phyloP scores from a whole-genome alignment of 1,140 invertebrate genomes.

The Ceratoteleas bidentatus region DNA sequence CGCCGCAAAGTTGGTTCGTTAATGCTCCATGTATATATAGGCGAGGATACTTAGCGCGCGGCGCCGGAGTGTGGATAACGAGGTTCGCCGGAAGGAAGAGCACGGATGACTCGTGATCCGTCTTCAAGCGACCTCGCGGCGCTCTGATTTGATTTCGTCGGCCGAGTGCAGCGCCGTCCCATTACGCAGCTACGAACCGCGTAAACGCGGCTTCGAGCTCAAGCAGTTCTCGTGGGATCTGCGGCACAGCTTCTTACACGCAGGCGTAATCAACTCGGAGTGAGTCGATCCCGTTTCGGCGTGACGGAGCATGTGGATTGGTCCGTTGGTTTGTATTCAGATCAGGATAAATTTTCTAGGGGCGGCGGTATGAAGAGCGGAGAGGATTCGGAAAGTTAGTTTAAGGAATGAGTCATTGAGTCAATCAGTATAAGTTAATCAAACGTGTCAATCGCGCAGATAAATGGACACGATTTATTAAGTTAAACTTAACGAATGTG shows the following conservation, averaged over 20 bases:
- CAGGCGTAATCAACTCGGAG: slow-evolving; percentile 66
- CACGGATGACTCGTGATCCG: slow-evolving; percentile 53
- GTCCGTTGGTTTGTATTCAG: too few relatives aligned
- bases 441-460: too few relatives aligned
- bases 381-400: too few relatives aligned
- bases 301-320: too few relatives aligned
- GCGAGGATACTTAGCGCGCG: slow-evolving; percentile 45
- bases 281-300: too few relatives aligned
- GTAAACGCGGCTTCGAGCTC: slow-evolving; percentile 54
- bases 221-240: slow-evolving; percentile 67
- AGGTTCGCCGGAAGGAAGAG: slow-evolving; percentile 42
- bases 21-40: slow-evolving; percentile 18
- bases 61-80: slow-evolving; percentile 49
- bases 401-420: too few relatives aligned
- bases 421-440: too few relatives aligned
- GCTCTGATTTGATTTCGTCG: slow-evolving; percentile 68
- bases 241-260: slow-evolving; percentile 70
- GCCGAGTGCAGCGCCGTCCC: slow-evolving; percentile 41
- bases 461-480: too few relatives aligned
- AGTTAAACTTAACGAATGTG: too few relatives aligned
- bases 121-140: slow-evolving; percentile 54
- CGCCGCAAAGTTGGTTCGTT: slow-evolving; percentile 22
- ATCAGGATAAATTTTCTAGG: too few relatives aligned
- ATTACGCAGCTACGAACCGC: slow-evolving; percentile 58
- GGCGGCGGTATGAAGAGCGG: too few relatives aligned